Evolutionary conservation across 2,888 invertebrate species (phyloP), one percentile per base, ranked within the genome.

Genomic region (Aquatica leii): DNA sequence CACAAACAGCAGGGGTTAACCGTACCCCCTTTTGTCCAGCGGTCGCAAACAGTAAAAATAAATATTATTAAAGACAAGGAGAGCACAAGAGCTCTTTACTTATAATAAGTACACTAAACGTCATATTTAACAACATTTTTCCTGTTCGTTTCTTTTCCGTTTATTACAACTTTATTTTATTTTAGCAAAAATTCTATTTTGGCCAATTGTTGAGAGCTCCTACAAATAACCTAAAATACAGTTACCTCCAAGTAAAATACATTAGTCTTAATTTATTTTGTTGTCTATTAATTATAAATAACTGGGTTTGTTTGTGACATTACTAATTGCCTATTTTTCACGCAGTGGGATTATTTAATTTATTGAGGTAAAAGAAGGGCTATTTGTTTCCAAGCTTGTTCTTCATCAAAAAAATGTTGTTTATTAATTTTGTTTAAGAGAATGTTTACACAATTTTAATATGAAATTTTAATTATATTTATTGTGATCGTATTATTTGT

Each of bases 1-100:
- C 71, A 66, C 65, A 71, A 66, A 63, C 64, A 58, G 59, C 53
- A 66, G 68, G 61, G 67, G 65, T 62, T 68, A 62, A 64, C 62
- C 56, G 48, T 56, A 59, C 62, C 59, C 55, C 62, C 56, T 65
- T 41, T 56, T 53, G 24, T 56, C 53, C 62, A 63, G 62, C 41
- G 53, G 61, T 58, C 35, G 61, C 57, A 34, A 65, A 65, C 60
- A 65, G 31, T 14, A 54, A 59, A 59, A 53, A 58, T 46, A 18
- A 11, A 24, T 37, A n/a, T 37, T 37, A 37, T 37, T 37, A 37
- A 9, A n/a, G 11, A 37, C 37, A 37, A 37, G 12, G 9, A 37
- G 9, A 37, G 9, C 11, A 37, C 12, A 8, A n/a, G 2, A n/a
- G 49, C 15, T 14, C 1, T 4, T 17, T 1, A 8, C 14, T 15